A percentile compares a stretch with the other conserved stretches of the same genome.
phyloP scores from a whole-genome alignment of 1,140 invertebrate species.

The Cotesia typhae region DNA sequence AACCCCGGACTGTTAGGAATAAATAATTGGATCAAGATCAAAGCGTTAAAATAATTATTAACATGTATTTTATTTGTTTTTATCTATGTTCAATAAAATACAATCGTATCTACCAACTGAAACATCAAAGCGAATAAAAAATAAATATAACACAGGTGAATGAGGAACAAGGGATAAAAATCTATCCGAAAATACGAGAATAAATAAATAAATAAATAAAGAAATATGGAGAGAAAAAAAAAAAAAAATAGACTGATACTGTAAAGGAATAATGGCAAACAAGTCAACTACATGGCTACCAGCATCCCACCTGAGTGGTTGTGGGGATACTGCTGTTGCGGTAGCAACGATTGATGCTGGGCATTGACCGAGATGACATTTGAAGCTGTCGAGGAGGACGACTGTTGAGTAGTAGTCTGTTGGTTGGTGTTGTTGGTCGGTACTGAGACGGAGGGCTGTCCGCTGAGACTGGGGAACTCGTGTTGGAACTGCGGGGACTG shows the following conservation, averaged over 20 bases:
- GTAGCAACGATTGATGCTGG: conserved; percentile 52
- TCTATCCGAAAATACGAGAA: conserved; percentile 28
- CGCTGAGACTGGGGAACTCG: conserved; percentile 82
- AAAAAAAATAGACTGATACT: conserved; percentile 25
- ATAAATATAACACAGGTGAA: background rate
- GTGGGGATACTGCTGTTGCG: conserved; percentile 57
- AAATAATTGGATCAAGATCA: background rate
- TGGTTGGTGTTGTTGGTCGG: conserved; percentile 43
- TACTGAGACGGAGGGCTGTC: conserved; percentile 55
- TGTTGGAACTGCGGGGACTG: conserved; percentile 83
- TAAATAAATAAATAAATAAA: too few relatives aligned
- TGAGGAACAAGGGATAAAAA: background rate
- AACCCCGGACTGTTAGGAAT: conserved; percentile 26
- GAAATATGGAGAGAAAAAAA: background rate
- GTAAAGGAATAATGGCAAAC: conserved; percentile 33
- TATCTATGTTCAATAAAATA: too few relatives aligned
- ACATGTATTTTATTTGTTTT: too few relatives aligned
- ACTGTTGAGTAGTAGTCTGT: conserved; percentile 48
- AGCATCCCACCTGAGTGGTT: conserved; percentile 58
- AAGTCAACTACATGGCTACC: conserved; percentile 48
- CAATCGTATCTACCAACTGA: conserved; percentile 22
- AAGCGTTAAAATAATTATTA: conserved; percentile 5
- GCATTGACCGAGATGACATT: conserved; percentile 52
- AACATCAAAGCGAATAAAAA: conserved; percentile 24
- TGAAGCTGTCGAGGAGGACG: conserved; percentile 46